Conservation (phyloP, 2,113 vertebrate species). For the Tetrao urogallus region DNA sequence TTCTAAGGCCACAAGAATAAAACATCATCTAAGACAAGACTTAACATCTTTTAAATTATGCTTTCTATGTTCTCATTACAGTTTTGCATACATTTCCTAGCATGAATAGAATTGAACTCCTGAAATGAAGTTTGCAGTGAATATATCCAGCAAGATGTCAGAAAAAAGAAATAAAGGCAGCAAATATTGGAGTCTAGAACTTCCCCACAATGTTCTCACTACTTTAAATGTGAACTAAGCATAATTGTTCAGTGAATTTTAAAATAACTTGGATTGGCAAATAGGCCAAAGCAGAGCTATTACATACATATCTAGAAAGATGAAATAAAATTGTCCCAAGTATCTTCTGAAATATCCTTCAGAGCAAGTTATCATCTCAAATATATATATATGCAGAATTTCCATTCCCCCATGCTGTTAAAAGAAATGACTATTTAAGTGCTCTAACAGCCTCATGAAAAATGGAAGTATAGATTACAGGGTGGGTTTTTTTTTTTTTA, state of each 20-base stretch:
- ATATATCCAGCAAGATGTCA: not conserved
- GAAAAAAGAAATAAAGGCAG: not conserved
- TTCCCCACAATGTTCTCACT: not conserved
- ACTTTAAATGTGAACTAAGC: conserved; percentile 33
- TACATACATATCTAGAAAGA: not conserved
- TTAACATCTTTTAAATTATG: not conserved
- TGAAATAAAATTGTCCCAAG: not conserved
- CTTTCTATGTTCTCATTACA: not conserved
- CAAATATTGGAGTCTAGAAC: not conserved
- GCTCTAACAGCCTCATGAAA: not conserved
- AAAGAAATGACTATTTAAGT: not conserved
- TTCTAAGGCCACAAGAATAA: not conserved
- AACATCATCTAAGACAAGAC: not conserved
- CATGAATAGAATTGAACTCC: not conserved
- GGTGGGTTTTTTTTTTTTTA: not conserved
- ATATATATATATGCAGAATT: not conserved
- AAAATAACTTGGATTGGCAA: conserved; percentile 22
- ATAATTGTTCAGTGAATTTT: conserved; percentile 3
- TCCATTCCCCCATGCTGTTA: not conserved
- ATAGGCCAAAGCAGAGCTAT: not conserved
- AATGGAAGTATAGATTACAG: not conserved
- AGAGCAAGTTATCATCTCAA: not conserved
- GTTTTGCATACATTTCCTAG: not conserved
- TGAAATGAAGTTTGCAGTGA: not conserved
- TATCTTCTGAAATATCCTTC: not conserved